These are phyloP conservation scores for Danio tinwini DNA, from an alignment of 2,797 vertebrate genomes.

Conservation along the genomic window DNA sequence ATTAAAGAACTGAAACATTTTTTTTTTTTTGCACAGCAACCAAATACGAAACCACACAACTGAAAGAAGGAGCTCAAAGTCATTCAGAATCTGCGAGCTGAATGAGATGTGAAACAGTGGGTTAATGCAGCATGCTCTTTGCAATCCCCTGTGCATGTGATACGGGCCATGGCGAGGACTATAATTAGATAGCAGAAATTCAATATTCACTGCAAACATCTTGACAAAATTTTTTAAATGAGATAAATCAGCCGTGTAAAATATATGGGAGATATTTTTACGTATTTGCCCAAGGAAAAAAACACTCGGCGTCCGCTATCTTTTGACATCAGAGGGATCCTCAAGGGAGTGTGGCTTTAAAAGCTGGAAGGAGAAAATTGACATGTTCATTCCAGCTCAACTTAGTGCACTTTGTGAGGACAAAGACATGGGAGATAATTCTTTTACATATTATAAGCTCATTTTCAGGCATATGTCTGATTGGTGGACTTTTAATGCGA, in stretches of 20 bases:
- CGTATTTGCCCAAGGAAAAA: background rate
- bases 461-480: constrained; percentile 62
- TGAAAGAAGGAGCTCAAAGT: constrained; percentile 20
- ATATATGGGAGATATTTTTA: background rate
- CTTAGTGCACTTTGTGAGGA: constrained; percentile 69
- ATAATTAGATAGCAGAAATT: background rate
- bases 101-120: constrained; percentile 40
- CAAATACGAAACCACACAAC: constrained; percentile 50
- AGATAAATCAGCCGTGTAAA: background rate
- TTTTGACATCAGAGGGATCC: constrained; percentile 61
- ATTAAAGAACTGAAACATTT: constrained; percentile 57
- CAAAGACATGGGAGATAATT: constrained; percentile 69
- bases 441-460: constrained; percentile 71
- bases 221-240: background rate
- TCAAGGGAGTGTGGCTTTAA: constrained; percentile 63
- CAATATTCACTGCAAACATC: background rate
- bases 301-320: constrained; percentile 53
- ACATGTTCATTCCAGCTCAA: constrained; percentile 69
- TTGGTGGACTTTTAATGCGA: constrained; percentile 66
- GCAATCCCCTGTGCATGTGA: background rate
- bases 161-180: background rate
- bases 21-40: constrained; percentile 17
- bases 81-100: constrained; percentile 47
- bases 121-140: constrained; percentile 20
- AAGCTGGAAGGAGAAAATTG: constrained; percentile 56